A percentile compares a stretch with the other conserved stretches of the same genome.
phyloP scores from a whole-genome alignment of 2,888 invertebrate species.

The Priocnemis perturbator region DNA sequence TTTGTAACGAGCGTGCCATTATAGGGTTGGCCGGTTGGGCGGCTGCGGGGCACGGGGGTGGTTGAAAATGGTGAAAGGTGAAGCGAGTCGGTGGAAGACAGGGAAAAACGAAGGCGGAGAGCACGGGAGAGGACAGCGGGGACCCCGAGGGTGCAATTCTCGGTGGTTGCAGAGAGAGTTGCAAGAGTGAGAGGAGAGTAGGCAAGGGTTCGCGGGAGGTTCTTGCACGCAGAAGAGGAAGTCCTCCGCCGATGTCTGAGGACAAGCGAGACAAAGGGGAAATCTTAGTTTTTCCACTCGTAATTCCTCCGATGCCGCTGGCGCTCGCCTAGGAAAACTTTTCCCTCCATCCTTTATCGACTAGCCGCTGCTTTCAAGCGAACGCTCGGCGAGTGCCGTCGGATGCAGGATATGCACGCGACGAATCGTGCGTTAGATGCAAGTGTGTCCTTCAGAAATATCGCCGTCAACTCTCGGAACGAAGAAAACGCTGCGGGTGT shows the following conservation, averaged over 20 bases:
- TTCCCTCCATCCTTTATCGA: no score
- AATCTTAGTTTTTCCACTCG: slow-evolving; percentile 19
- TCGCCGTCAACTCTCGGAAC: no score
- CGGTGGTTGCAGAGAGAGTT: not conserved
- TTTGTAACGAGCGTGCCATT: slow-evolving; percentile 2
- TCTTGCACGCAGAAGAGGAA: slow-evolving; percentile 29
- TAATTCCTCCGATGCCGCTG: slow-evolving; percentile 25
- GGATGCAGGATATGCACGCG: no score
- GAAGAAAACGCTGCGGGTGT: no score
- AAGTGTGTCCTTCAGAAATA: no score
- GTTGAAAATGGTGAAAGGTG: not conserved
- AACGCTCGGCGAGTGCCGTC: no score
- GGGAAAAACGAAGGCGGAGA: not conserved
- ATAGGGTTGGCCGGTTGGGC: not conserved
- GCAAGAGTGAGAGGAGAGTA: not conserved
- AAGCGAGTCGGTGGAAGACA: not conserved
- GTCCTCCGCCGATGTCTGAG: slow-evolving; percentile 31
- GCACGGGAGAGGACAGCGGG: not conserved
- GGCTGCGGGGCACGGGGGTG: no score
- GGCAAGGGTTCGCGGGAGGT: slow-evolving; percentile 16
- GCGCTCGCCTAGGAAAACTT: not conserved
- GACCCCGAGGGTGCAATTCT: no score
- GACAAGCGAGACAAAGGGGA: slow-evolving; percentile 25
- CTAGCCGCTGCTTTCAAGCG: no score
- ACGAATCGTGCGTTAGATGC: no score